Percentiles rank a stretch among this genome's conserved stretches.
Evolutionary conservation across 1,140 invertebrate genomes (phyloP).

Genomic region (Lineus longissimus): DNA sequence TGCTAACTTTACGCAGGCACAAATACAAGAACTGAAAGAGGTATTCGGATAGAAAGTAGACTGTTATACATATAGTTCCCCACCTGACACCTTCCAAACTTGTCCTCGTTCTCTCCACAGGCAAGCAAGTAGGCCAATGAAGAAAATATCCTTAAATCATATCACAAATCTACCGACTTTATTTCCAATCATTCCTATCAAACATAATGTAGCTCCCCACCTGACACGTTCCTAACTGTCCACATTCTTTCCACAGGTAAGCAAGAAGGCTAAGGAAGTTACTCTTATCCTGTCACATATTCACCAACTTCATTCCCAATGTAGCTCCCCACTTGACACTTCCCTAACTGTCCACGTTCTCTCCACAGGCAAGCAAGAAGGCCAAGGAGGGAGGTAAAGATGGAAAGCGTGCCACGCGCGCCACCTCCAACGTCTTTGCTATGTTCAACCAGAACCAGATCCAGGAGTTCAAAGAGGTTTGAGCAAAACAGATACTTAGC

Average conservation of each 20-base stretch:
- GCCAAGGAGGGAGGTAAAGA: conserved; percentile 14
- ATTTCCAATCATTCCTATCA: too few species aligned
- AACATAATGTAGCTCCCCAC: too few species aligned
- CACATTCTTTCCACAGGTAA: too few species aligned
- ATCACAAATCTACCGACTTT: too few species aligned
- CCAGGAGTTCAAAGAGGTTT: conserved; percentile 76
- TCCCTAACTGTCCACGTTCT: background rate
- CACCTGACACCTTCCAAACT: background rate
- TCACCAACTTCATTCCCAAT: too few species aligned
- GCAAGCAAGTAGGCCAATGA: conserved; percentile 10
- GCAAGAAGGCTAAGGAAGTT: too few species aligned
- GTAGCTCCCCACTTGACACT: conserved; percentile 3
- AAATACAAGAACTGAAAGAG: conserved; percentile 14
- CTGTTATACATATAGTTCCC: background rate
- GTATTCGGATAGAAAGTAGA: background rate
- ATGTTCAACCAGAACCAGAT: conserved; percentile 48
- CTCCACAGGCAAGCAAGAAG: conserved; percentile 15
- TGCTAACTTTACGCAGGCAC: background rate
- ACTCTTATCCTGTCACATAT: too few species aligned
- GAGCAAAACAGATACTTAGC: conserved; percentile 6
- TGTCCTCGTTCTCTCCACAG: conserved; percentile 8
- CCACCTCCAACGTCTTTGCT: conserved; percentile 50
- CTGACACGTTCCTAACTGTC: too few species aligned
- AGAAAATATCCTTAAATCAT: too few species aligned
- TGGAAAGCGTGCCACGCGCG: conserved; percentile 35